phyloP scores from a whole-genome alignment of 2,888 invertebrate genomes.

The Phoronis australis region DNA sequence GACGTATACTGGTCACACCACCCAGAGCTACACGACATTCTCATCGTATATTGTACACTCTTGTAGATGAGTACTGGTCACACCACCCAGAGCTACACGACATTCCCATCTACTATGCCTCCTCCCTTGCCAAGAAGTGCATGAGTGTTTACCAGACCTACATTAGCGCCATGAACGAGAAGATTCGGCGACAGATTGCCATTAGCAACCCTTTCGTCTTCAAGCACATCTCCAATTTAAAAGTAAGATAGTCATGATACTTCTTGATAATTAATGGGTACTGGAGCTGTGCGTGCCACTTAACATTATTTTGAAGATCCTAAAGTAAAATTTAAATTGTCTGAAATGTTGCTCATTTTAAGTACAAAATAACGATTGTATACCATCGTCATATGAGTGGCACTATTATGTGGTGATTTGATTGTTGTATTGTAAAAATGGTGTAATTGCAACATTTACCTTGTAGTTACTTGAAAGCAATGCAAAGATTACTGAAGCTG shows the following conservation, averaged over 20 bases:
- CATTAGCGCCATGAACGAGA: slow-evolving; percentile 98
- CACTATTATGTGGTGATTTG: too few relatives aligned
- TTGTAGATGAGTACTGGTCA: slow-evolving; percentile 92
- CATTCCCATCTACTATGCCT: slow-evolving; percentile 98
- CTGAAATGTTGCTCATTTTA: too few relatives aligned
- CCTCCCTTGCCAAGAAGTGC: slow-evolving; percentile 97
- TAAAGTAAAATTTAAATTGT: too few relatives aligned
- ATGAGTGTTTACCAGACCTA: slow-evolving; percentile 99
- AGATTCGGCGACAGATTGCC: slow-evolving; percentile 90
- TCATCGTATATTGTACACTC: slow-evolving; percentile 67
- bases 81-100: slow-evolving; percentile 95
- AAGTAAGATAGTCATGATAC: slow-evolving; percentile 44
- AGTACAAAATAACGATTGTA: too few relatives aligned
- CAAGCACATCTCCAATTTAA: slow-evolving; percentile 72
- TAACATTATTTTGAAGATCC: too few relatives aligned
- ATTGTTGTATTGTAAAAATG: too few relatives aligned
- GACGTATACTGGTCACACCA: slow-evolving; percentile 98
- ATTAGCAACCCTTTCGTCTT: slow-evolving; percentile 99
- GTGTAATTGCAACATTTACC: too few relatives aligned
- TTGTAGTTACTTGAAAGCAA: too few relatives aligned
- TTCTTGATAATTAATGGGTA: too few relatives aligned
- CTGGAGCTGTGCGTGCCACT: too few relatives aligned
- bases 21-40: slow-evolving; percentile 95
- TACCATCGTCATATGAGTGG: too few relatives aligned
- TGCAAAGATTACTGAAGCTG: too few relatives aligned